Base-by-base conservation (phyloP, 2,113 vertebrate species). In the Tragelaphus strepsiceros region DNA sequence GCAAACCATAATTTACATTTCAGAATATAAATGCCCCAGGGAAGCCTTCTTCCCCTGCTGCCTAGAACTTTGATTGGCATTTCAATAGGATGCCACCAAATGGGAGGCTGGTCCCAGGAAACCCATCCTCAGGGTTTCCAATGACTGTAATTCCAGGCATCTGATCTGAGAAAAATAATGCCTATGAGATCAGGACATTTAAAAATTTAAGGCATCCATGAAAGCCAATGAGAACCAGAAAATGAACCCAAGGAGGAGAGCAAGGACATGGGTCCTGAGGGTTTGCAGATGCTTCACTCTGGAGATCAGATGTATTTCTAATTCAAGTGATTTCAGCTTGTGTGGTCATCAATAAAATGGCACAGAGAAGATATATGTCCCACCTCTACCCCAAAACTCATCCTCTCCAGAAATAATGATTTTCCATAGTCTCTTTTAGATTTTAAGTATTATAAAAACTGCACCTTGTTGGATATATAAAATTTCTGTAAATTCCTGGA, bases 1-100 rank as follows among this genome's bases (percentile, higher is more conserved):
- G 97, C 89, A 98, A 98, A 98, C 94, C 95, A 91, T 98, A 98
- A 98, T 99, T 97, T 98, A 97, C 97, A 97, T 98, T 98, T 98
- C 97, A 97, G 92, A 98, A 98, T 97, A 91, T 88, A 77, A 98
- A 98, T 97, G 97, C 97, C 61, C 30, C 0, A 14, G 62, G 95
- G 98, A 86, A 96, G 92, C 96, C 91, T 96, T 97, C 95, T 95
- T 56, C 43, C 98, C 86, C 39, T 97, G 89, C 83, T 97, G 89
- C 77, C 62, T 98, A 54, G 93, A 93, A 83, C 85, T 83, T 81
- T 89, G 97, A 98, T 74, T 97, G 98, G 67, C 98, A 98, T 95
- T 96, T 98, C 98, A 98, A 96, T 97, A 98, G 97, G 90, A 94
- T 64, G 51, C 91, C 51, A 94, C 94, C 91, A 98, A 93, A 95